Conservation (phyloP, 2,113 vertebrate species). For the Scartelaos histophorus region DNA sequence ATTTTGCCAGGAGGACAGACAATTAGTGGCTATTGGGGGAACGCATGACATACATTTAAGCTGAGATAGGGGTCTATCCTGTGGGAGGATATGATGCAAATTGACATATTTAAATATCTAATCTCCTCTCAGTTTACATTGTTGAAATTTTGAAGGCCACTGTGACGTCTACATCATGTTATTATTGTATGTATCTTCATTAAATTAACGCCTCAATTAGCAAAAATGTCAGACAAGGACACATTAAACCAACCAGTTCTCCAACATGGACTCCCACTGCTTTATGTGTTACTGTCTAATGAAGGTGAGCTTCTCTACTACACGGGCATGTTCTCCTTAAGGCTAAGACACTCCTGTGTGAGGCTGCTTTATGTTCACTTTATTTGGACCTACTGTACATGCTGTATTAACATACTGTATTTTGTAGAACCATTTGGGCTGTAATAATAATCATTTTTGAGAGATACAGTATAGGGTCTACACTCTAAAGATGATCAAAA, state of each 20-base stretch:
- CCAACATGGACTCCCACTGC: not conserved
- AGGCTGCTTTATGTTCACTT: not conserved
- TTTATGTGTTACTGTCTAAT: not conserved
- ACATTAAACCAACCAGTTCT: slow-evolving; percentile 24
- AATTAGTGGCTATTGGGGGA: slow-evolving; percentile 68
- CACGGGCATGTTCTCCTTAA: not conserved
- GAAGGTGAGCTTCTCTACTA: not conserved
- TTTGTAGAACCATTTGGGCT: no score
- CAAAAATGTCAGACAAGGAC: slow-evolving; percentile 29
- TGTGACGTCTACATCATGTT: slow-evolving; percentile 43
- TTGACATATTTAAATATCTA: slow-evolving; percentile 27
- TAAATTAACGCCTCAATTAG: slow-evolving; percentile 37
- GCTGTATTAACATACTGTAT: no score
- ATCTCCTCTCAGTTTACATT: slow-evolving; percentile 24
- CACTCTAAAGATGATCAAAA: not conserved
- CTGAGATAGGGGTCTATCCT: slow-evolving; percentile 31
- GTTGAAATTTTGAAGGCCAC: slow-evolving; percentile 20
- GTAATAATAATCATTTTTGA: not conserved
- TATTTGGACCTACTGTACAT: not conserved
- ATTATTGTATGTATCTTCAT: slow-evolving; percentile 39
- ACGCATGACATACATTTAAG: slow-evolving; percentile 54
- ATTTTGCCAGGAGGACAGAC: slow-evolving; percentile 61
- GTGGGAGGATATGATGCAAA: slow-evolving; percentile 18
- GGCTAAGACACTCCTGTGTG: not conserved
- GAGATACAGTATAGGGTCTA: not conserved